Percentiles rank a stretch among this genome's conserved stretches.
Evolutionary conservation across 1,140 invertebrate species (phyloP).

Genomic region (Drosophila tsacasi): DNA sequence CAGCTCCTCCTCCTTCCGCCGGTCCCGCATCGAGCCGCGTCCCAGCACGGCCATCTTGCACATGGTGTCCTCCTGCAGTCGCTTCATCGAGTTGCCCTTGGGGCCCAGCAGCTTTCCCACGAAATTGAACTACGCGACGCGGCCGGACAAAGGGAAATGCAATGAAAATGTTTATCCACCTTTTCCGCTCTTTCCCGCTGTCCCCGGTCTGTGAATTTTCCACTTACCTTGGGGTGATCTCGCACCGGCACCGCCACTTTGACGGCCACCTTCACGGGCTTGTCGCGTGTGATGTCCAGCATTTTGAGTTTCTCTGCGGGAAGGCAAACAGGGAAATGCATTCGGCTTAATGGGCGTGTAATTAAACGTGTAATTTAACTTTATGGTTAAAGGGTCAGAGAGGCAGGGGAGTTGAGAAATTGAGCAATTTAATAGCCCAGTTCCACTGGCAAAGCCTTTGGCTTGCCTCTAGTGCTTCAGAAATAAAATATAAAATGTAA

Average conservation of each 20-base stretch:
- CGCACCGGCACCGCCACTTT: conserved; percentile 92
- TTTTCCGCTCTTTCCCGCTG: background rate
- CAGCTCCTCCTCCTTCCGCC: conserved; percentile 95
- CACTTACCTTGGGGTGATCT: conserved; percentile 91
- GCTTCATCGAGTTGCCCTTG: conserved; percentile 95
- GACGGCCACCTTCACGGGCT: conserved; percentile 92
- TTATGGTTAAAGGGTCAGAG: conserved; percentile 4
- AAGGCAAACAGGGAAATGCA: conserved; percentile 30
- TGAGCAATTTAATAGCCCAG: conserved; percentile 12
- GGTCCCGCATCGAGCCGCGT: conserved; percentile 95
- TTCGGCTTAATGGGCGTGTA: conserved; percentile 36
- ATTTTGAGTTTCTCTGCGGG: conserved; percentile 86
- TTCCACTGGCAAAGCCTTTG: background rate
- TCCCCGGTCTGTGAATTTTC: background rate
- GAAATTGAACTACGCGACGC: conserved; percentile 93
- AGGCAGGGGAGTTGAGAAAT: background rate
- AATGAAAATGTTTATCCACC: conserved; percentile 41
- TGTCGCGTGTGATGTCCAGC: conserved; percentile 93
- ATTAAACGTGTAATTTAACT: conserved; percentile 46
- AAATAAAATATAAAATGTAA: background rate
- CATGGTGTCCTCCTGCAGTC: conserved; percentile 96
- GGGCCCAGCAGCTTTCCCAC: conserved; percentile 96
- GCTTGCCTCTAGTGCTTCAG: background rate
- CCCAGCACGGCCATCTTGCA: conserved; percentile 97
- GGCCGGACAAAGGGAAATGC: conserved; percentile 30